Percentiles rank a stretch among this genome's conserved stretches.
These are phyloP conservation scores for Eristalinus sepulchralis DNA, from an alignment of 2,888 invertebrate species.

Conservation along the genomic window DNA sequence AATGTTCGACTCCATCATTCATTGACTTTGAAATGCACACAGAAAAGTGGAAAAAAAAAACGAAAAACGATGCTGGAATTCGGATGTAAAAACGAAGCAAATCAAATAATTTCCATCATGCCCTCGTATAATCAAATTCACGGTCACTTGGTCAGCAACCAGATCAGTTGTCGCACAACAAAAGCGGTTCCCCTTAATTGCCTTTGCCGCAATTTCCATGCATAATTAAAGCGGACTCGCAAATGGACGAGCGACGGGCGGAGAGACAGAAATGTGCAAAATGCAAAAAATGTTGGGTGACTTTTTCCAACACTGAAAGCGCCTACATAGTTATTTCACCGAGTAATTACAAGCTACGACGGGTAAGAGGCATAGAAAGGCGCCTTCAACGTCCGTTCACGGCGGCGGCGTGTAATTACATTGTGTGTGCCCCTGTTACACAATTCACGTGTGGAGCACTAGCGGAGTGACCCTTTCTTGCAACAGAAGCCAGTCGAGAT, in stretches of 20 bases:
- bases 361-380: constrained; percentile 27
- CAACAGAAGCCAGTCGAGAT: background rate
- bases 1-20: constrained; percentile 1
- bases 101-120: constrained; percentile 39
- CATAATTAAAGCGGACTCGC: constrained; percentile 50
- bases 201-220: constrained; percentile 35
- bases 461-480: constrained; percentile 37
- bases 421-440: constrained; percentile 45
- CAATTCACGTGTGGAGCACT: constrained; percentile 56
- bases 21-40: background rate
- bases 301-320: constrained; percentile 24
- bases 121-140: constrained; percentile 53
- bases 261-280: constrained; percentile 33
- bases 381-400: constrained; percentile 39
- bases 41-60: background rate
- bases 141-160: constrained; percentile 61
- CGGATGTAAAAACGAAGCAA: constrained; percentile 37
- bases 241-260: constrained; percentile 1
- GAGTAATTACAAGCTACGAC: constrained; percentile 40
- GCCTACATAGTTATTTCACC: constrained; percentile 44
- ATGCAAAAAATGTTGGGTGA: constrained; percentile 49
- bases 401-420: constrained; percentile 32
- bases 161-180: constrained; percentile 40
- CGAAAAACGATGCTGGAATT: constrained; percentile 3
- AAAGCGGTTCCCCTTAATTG: constrained; percentile 39